Evolutionary conservation across 2,888 invertebrate species (phyloP), one percentile per base, ranked within the genome.

Genomic region (Leptinotarsa peninsularis): DNA sequence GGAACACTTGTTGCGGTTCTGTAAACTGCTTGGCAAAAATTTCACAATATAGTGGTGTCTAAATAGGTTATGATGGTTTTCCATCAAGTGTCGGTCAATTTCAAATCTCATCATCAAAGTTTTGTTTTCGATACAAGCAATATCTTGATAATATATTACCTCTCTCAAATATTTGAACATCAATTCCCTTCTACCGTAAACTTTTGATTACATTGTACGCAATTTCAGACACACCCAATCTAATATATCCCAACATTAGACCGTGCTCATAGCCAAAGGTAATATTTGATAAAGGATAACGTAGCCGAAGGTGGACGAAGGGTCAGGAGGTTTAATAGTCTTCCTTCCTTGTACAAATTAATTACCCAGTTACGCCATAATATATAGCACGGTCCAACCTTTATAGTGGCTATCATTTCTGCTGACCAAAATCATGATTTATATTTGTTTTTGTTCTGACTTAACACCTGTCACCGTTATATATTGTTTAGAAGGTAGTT

Each of bases 301-400:
- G 58, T 73, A 52, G 52, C 56, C 73, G 69, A 68, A 72, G 74
- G 75, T 72, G 67, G 75, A 76, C 76, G 71, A 75, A 75, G 78
- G 78, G 74, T 75, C 73, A 43, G 56, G 68, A 68, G 73, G 71
- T 76, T 67, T 76, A 74, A 74, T 76, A 78, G 78, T 74, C 63
- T 73, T 77, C 76, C 73, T 76, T 78, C 75, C 78, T 78, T 69
- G 69, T 73, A 70, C 69, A 73, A 76, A 78, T 78, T 78, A 78
- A 78, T 78, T 76, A 75, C 70, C 50, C 49, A 72, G 72, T 66
- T 67, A 73, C 63, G 23, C 56, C 52, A 66, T 70, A 71, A 72
- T 76, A 68, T 73, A 71, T 68, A 18, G 75, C 68, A 69, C 58
- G 70, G 21, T 58, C 70, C 70, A 60, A 70, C 43, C 5, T 68